A percentile compares a stretch with the other conserved stretches of the same genome.
These are phyloP conservation scores for Panonychus citri DNA, from an alignment of 1,140 invertebrate species.

Conservation along the genomic window DNA sequence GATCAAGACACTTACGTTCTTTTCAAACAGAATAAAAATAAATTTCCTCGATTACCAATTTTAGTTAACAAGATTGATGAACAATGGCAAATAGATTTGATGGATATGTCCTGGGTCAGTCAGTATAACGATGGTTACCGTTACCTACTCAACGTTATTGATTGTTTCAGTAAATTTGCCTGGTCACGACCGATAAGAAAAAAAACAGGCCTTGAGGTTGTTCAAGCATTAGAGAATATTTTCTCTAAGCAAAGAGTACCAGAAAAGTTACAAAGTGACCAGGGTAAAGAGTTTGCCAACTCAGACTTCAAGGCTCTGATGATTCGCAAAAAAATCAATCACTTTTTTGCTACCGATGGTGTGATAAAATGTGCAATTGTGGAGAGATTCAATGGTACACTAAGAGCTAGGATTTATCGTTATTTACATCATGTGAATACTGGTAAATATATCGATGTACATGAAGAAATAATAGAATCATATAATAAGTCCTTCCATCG, in stretches of 20 bases:
- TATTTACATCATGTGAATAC: too few species aligned
- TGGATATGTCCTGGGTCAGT: too few species aligned
- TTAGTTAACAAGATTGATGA: slow-evolving; percentile 11
- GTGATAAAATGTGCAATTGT: slow-evolving; percentile 24
- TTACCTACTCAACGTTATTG: too few species aligned
- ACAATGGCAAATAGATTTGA: slow-evolving; percentile 15
- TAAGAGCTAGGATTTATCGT: slow-evolving; percentile 25
- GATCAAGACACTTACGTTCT: slow-evolving; percentile 15
- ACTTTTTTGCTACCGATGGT: too few species aligned
- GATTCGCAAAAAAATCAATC: too few species aligned
- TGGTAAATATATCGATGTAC: too few species aligned
- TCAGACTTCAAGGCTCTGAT: too few species aligned
- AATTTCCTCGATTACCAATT: slow-evolving; percentile 12
- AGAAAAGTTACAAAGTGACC: too few species aligned
- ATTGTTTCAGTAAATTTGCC: slow-evolving; percentile 15
- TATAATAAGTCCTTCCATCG: too few species aligned
- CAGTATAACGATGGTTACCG: too few species aligned
- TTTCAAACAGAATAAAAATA: slow-evolving; percentile 10
- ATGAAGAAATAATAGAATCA: too few species aligned
- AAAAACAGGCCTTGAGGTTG: slow-evolving; percentile 10
- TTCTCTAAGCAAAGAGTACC: slow-evolving; percentile 7
- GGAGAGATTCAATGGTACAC: slow-evolving; percentile 25
- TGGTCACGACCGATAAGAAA: slow-evolving; percentile 13
- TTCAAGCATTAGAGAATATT: slow-evolving; percentile 10
- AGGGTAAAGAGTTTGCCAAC: too few species aligned